Evolutionary conservation across 2,797 vertebrate genomes (phyloP).

Genomic region (Danio kyathit): DNA sequence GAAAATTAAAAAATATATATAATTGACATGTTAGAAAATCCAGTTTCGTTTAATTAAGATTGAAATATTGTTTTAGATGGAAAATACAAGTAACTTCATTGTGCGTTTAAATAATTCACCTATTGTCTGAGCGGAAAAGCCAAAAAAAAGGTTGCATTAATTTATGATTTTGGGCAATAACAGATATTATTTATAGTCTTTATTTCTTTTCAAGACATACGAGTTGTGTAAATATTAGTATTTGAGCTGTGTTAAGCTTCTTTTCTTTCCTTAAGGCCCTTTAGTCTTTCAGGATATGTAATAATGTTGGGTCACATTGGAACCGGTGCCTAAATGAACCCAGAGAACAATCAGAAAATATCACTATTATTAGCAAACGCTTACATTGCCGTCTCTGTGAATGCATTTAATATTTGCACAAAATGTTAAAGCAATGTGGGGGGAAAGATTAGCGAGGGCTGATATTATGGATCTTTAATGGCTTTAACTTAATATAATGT

Average conservation of each 20-base stretch:
- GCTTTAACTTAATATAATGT: not conserved
- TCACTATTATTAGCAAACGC: too few relatives aligned
- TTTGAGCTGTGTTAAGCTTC: constrained; percentile 54
- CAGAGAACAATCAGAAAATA: constrained; percentile 45
- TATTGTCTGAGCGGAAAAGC: not conserved
- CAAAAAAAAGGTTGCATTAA: not conserved
- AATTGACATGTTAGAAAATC: not conserved
- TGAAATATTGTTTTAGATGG: not conserved
- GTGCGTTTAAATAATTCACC: not conserved
- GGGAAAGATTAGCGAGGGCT: constrained; percentile 45
- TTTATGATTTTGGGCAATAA: constrained; percentile 51
- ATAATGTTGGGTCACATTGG: constrained; percentile 41
- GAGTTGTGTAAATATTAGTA: constrained; percentile 62
- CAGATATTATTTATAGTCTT: constrained; percentile 52
- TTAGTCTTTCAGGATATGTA: constrained; percentile 40
- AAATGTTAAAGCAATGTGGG: not conserved
- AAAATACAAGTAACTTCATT: not conserved
- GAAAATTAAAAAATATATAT: not conserved
- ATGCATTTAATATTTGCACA: constrained; percentile 58
- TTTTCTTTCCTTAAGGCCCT: constrained; percentile 23
- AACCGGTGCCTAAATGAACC: constrained; percentile 61
- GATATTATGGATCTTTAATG: constrained; percentile 53
- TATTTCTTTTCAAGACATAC: constrained; percentile 52
- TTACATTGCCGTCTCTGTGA: too few relatives aligned
- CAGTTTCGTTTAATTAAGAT: not conserved